Evolutionary conservation across 1,140 invertebrate species (phyloP).

Genomic region (Drosophila mojavensis): DNA sequence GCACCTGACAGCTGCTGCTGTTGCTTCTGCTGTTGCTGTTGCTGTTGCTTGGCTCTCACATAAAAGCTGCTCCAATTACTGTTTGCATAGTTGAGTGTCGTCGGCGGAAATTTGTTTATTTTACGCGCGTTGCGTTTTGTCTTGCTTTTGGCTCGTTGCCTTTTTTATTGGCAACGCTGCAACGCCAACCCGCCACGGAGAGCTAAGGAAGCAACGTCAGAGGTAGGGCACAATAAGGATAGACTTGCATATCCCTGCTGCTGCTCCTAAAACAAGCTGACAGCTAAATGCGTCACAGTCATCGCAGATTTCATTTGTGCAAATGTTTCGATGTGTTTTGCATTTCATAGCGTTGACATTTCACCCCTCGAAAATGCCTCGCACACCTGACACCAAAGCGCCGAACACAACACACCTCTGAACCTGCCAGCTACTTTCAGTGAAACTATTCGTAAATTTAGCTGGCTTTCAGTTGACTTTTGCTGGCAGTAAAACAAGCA

Average conservation of each 20-base stretch:
- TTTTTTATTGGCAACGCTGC: constrained; percentile 49
- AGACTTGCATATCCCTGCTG: constrained; percentile 38
- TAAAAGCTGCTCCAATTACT: constrained; percentile 76
- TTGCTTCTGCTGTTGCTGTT: background rate
- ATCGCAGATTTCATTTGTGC: constrained; percentile 74
- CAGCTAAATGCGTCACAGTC: constrained; percentile 76
- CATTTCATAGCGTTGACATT: constrained; percentile 54
- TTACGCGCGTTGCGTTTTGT: constrained; percentile 77
- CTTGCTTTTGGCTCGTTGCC: constrained; percentile 47
- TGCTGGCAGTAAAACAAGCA: background rate
- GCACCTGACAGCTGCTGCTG: constrained; percentile 13
- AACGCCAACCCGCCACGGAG: background rate
- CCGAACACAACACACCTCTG: background rate
- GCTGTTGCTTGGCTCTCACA: constrained; percentile 26
- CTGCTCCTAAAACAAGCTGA: constrained; percentile 71
- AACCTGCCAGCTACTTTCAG: constrained; percentile 1
- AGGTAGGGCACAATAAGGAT: constrained; percentile 34
- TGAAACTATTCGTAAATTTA: constrained; percentile 18
- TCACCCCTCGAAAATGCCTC: constrained; percentile 32
- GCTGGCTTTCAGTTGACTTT: constrained; percentile 47
- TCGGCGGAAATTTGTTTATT: constrained; percentile 81
- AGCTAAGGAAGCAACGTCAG: constrained; percentile 5
- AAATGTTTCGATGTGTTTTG: constrained; percentile 63
- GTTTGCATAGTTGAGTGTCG: constrained; percentile 81
- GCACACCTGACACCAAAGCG: constrained; percentile 1